A percentile compares a stretch with the other conserved stretches of the same genome.
These are phyloP conservation scores for Oreochromis aureus DNA, from an alignment of 2,113 vertebrate genomes.

Conservation along the genomic window DNA sequence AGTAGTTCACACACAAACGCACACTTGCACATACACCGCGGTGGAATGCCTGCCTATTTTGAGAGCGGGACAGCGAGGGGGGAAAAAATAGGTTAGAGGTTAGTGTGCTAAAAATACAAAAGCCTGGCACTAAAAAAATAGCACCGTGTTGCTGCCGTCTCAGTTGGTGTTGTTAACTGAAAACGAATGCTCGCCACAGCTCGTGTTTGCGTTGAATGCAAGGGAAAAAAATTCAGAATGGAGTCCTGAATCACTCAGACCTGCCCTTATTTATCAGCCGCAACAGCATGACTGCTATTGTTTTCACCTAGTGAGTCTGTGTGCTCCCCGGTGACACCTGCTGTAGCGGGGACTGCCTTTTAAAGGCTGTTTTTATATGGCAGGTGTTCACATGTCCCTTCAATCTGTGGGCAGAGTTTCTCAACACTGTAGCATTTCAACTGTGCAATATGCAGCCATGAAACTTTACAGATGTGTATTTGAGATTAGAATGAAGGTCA, in stretches of 20 bases:
- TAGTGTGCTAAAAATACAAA: slow-evolving; percentile 63
- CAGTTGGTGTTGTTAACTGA: slow-evolving; percentile 34
- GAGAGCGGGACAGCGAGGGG: slow-evolving; percentile 23
- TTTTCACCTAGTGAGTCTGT: neutral
- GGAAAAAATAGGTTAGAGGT: slow-evolving; percentile 55
- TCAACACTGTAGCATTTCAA: neutral
- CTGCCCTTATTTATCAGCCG: neutral
- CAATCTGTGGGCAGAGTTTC: neutral
- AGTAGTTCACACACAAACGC: neutral
- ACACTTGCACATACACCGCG: neutral
- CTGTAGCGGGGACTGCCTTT: neutral
- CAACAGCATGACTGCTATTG: neutral
- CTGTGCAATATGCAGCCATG: neutral
- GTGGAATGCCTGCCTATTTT: slow-evolving; percentile 50
- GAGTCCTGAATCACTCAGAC: neutral
- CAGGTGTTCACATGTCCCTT: neutral
- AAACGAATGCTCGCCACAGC: neutral
- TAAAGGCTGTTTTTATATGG: neutral
- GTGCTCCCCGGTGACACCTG: neutral
- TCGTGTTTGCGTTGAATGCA: slow-evolving; percentile 1
- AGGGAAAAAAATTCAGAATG: fast-evolving
- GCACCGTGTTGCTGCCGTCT: slow-evolving; percentile 53
- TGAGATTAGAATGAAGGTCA: neutral
- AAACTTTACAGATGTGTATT: neutral
- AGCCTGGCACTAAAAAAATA: slow-evolving; percentile 51